These are phyloP conservation scores for Vannuccia rotundouncinata DNA, from an alignment of 2,888 invertebrate genomes.

Conservation along the genomic window DNA sequence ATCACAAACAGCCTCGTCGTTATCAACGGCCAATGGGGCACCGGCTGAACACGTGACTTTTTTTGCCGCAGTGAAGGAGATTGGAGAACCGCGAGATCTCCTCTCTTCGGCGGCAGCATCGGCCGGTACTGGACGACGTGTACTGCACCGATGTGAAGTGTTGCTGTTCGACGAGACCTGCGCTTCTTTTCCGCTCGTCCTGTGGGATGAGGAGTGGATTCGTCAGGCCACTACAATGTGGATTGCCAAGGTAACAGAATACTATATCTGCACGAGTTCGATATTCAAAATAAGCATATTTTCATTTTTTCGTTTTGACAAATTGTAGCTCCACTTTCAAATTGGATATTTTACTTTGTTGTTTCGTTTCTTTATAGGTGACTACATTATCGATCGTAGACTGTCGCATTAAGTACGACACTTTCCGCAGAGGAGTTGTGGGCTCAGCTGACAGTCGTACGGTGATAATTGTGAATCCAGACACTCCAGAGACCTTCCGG, in stretches of 20 bases:
- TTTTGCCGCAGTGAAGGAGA: constrained; percentile 28
- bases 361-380: not conserved
- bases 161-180: constrained; percentile 25
- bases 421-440: constrained; percentile 13
- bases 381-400: constrained; percentile 35
- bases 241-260: constrained; percentile 15
- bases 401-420: constrained; percentile 32
- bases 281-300: too few species aligned
- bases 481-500: constrained; percentile 22
- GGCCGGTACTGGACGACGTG: constrained; percentile 2
- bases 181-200: not conserved
- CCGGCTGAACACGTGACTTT: constrained; percentile 17
- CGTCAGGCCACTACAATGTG: not conserved
- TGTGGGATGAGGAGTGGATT: constrained; percentile 27
- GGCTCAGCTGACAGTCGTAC: constrained; percentile 25
- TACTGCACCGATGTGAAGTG: constrained; percentile 17
- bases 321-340: too few species aligned
- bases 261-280: too few species aligned
- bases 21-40: not conserved
- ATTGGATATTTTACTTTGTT: too few species aligned
- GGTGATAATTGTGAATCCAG: constrained; percentile 30
- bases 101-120: not conserved
- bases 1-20: not conserved
- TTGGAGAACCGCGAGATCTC: constrained; percentile 30
- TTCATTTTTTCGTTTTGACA: too few species aligned